These are phyloP conservation scores for Rissa tridactyla DNA, from an alignment of 2,113 vertebrate species.

Conservation along the genomic window DNA sequence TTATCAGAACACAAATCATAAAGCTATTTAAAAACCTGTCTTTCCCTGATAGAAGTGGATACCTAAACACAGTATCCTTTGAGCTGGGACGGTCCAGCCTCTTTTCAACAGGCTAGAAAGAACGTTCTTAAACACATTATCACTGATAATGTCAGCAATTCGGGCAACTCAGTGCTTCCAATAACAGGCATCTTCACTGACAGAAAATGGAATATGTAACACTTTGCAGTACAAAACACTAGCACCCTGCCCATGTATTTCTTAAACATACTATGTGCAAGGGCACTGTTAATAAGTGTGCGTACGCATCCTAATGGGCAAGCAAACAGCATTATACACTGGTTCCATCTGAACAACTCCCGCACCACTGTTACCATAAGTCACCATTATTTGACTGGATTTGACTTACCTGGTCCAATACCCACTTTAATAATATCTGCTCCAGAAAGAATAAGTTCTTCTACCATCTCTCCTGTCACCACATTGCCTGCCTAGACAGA, in stretches of 20 bases:
- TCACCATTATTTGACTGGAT: not conserved
- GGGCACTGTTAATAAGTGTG: not conserved
- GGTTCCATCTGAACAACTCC: not conserved
- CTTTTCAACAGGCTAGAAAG: not conserved
- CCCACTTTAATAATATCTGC: constrained; percentile 99
- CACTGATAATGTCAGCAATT: not conserved
- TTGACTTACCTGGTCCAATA: constrained; percentile 90
- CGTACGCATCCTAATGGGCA: not conserved
- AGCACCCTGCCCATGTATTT: not conserved
- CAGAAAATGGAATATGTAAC: not conserved
- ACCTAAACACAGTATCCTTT: not conserved
- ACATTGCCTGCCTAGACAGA: constrained; percentile 92
- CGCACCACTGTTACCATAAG: not conserved
- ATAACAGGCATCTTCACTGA: not conserved
- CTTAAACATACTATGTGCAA: not conserved
- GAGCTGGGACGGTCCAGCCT: not conserved
- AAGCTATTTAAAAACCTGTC: not conserved
- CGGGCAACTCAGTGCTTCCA: not conserved
- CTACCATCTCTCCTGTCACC: constrained; percentile 98
- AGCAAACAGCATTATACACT: not conserved
- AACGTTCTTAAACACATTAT: not conserved
- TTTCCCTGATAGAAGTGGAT: not conserved
- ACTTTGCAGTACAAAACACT: not conserved
- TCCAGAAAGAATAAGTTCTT: constrained; percentile 94
- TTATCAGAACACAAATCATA: not conserved